phyloP scores from a whole-genome alignment of 2,113 vertebrate genomes.

The Megaceryle torquata region DNA sequence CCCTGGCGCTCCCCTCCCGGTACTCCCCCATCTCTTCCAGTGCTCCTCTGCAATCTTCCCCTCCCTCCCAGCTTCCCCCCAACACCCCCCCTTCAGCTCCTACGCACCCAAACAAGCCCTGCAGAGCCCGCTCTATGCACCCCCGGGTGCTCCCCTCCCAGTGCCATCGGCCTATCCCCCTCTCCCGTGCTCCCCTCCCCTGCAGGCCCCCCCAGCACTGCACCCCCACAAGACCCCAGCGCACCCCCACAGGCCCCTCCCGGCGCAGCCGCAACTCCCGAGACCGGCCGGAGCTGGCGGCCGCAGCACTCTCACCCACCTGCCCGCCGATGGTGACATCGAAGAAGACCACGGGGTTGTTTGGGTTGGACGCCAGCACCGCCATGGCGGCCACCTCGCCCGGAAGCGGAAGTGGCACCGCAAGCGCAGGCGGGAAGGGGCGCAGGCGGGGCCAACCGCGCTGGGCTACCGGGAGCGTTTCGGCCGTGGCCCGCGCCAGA shows the following conservation, averaged over 20 bases:
- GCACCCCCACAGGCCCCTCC: not conserved
- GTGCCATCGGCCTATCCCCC: not conserved
- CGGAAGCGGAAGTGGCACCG: not conserved
- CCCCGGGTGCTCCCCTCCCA: not conserved
- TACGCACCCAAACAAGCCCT: no score
- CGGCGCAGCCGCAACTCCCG: not conserved
- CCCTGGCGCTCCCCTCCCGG: no score
- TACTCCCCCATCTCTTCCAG: no score
- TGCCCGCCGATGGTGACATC: not conserved
- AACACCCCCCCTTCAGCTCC: no score
- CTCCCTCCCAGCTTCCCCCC: no score
- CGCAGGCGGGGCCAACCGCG: not conserved
- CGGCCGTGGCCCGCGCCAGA: no score
- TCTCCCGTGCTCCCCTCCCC: no score
- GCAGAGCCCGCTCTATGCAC: no score
- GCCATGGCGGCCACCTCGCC: not conserved
- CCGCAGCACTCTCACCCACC: not conserved
- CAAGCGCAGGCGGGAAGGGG: not conserved
- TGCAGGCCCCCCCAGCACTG: not conserved
- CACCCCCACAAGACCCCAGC: no score
- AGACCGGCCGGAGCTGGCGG: no score
- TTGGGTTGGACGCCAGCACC: not conserved
- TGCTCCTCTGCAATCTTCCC: no score
- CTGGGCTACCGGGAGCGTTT: no score
- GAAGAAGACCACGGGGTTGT: not conserved